Base-by-base conservation (phyloP, 2,797 vertebrate species). In the Phataginus tetradactyla region DNA sequence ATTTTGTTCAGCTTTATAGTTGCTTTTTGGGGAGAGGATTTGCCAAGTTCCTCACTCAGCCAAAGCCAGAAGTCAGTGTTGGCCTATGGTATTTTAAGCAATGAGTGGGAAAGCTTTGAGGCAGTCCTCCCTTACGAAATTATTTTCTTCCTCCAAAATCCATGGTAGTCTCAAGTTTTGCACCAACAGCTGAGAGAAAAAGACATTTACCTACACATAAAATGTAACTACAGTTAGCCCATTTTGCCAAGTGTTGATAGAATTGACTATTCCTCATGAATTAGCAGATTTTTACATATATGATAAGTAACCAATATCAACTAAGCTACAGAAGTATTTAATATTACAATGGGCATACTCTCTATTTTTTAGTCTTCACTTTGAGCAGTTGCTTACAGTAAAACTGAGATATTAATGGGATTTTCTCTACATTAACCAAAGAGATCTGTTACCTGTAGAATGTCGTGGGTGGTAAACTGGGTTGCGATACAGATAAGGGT, bases 71-170 rank as follows among this genome's bases (percentile, higher is more conserved):
- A 71, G 49, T 88, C 37, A 55, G 15, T 49, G 88, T 55, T n/a
- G n/a, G n/a, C 34, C 59, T 94, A 59, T n/a, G 8, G 17, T 83
- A 34, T 90, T 96, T 86, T 69, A 87, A 95, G 29, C 53, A 72
- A 13, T 69, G 39, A 61, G 61, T 80, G 51, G 23, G 29, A 61
- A 79, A 68, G 3, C 94, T 87, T 72, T 63, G 45, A 92, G 75
- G 39, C 87, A 84, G 7, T 45, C 20, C 7, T 92, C 51, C 32
- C 10, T 87, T 81, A 77, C n/a, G 61, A 90, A 88, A 85, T n/a
- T 51, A 89, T 77, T 92, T 86, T 94, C n/a, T 88, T 75, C 63
- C 55, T 74, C 34, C 37, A 37, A 91, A 92, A 81, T 42, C 34
- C 29, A 61, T 7, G 55, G 29, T 75, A 29, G 1, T 51, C 4